phyloP scores from a whole-genome alignment of 2,888 invertebrate genomes.

The Dryococelus australis region DNA sequence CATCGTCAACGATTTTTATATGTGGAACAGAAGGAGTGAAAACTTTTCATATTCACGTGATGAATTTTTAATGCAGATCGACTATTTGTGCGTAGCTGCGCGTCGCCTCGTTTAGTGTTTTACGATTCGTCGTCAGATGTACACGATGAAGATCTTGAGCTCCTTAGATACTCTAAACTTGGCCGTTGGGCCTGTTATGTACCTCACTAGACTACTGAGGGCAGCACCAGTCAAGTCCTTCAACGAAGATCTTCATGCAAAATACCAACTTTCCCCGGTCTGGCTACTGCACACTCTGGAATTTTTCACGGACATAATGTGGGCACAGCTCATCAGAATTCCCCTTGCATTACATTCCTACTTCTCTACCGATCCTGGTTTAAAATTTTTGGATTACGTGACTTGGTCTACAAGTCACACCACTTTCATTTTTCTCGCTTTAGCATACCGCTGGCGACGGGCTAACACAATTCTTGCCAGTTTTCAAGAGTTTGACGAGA shows the following conservation, averaged over 20 bases:
- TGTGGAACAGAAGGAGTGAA: no score
- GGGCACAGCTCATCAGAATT: neutral
- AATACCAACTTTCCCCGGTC: neutral
- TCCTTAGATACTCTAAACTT: neutral
- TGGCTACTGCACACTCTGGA: neutral
- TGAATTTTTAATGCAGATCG: no score
- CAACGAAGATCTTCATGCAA: neutral
- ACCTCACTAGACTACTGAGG: neutral
- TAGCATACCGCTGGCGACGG: neutral
- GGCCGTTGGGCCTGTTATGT: neutral
- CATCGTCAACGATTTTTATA: no score
- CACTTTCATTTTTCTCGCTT: neutral
- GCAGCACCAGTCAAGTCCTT: neutral
- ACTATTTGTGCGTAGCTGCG: neutral
- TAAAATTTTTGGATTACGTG: neutral
- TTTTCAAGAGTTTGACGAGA: neutral
- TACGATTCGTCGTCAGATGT: neutral
- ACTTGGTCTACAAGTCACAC: neutral
- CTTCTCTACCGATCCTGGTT: neutral
- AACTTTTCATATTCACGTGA: no score
- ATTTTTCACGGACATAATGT: neutral
- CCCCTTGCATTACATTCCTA: neutral
- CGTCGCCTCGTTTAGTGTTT: neutral
- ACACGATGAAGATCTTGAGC: neutral
- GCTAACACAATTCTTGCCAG: neutral